Base-by-base conservation (phyloP, 2,888 invertebrate species). In the Habroteleia sp. region DNA sequence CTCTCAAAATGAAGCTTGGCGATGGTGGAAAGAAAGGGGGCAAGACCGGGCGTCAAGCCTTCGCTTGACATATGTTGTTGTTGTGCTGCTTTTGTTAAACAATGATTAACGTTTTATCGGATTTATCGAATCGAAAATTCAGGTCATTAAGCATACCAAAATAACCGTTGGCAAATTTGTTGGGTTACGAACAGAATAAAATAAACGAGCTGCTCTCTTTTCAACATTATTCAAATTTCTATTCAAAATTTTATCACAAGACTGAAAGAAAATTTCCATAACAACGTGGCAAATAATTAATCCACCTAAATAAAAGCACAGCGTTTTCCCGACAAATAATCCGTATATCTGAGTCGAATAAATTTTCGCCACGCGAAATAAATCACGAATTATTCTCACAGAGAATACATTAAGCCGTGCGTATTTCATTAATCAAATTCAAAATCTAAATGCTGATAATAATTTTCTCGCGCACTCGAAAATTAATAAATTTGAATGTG, bases 361-460 rank as follows among this genome's bases (percentile, higher is more conserved):
- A 63, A 63, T 63, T 20, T 50, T 31, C 7, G 2, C 33, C 33
- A 41, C 50, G 52, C 13, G 13, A 42, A 63, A 52, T 63, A 63
- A 63, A 63, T 63, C 63, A 63, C 41, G 42, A 63, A 63, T 63
- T 63, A 63, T 63, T 63, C 63, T 63, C 62, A 50, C 62, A 29
- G 31, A 41, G 48, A 62, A 50, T 62, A 25, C 20, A 62, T 62
- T 50, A 48, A 37, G 31, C 31, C 31, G 48, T 31, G 50, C 48
- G 60, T 17, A 29, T 31, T 39, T 41, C 63, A 52, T 63, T 48
- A 63, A 63, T 63, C 62, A 63, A 50, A 63, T 14, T 52, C 63
- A 63, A 63, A 63, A 50, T 52, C 52, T 33, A 31, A 52, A 50
- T 10, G 63, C 42, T 25, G 52, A 50, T 50, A 50, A 63, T 63